Conservation (phyloP, 2,888 invertebrate genomes). For the Caradrina kadenii region DNA sequence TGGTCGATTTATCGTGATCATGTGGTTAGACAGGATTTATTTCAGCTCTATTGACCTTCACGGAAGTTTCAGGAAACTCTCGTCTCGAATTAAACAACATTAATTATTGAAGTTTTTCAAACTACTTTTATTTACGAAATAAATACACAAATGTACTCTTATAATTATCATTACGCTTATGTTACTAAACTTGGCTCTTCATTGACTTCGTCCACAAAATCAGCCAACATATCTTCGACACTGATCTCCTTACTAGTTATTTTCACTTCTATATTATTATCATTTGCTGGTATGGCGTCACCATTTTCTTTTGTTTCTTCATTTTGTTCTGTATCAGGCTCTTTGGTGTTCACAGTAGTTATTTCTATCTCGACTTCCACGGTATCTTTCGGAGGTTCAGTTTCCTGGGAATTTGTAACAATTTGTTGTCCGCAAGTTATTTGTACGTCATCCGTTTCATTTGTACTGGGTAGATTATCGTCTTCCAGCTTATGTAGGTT, state of each 20-base stretch:
- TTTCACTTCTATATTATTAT: conserved; percentile 58
- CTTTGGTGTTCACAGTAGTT: conserved; percentile 67
- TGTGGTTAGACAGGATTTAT: too few species aligned
- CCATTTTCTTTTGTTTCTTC: conserved; percentile 63
- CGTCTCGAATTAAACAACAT: conserved; percentile 19
- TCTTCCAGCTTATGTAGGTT: conserved; percentile 79
- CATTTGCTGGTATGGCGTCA: conserved; percentile 40
- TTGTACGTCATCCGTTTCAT: conserved; percentile 84
- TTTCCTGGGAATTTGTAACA: conserved; percentile 75
- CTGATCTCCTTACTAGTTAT: conserved; percentile 64
- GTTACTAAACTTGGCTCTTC: conserved; percentile 66
- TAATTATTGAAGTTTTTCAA: conserved; percentile 33
- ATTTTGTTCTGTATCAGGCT: conserved; percentile 46
- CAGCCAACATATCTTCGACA: conserved; percentile 87
- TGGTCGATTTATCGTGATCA: too few species aligned
- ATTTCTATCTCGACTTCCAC: conserved; percentile 53
- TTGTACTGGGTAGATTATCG: conserved; percentile 82
- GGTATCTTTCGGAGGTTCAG: conserved; percentile 61
- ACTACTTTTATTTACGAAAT: conserved; percentile 32
- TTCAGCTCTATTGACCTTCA: too few species aligned
- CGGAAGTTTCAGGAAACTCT: background rate
- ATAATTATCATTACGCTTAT: conserved; percentile 40
- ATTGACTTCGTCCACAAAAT: conserved; percentile 87
- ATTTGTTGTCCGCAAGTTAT: conserved; percentile 86
- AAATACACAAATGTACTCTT: conserved; percentile 33